These are phyloP conservation scores for Astur gentilis DNA, from an alignment of 2,113 vertebrate species.

Conservation along the genomic window DNA sequence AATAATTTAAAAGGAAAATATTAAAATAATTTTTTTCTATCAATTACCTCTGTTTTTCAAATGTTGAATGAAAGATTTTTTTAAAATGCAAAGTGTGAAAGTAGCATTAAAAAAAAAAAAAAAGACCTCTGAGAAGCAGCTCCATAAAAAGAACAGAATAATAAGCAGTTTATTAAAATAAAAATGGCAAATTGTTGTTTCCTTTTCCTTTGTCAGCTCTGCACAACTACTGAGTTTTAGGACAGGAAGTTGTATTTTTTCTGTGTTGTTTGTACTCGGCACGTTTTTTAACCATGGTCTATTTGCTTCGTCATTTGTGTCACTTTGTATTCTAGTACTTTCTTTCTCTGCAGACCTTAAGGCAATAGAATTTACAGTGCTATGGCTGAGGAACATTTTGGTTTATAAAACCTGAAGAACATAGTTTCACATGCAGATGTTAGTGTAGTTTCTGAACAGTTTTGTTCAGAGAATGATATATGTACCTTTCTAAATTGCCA, in stretches of 20 bases:
- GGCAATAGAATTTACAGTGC: background rate
- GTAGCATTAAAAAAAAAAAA: background rate
- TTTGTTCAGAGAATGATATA: background rate
- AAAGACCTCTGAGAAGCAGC: background rate
- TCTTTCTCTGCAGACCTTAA: background rate
- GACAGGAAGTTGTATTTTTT: background rate
- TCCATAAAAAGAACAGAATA: background rate
- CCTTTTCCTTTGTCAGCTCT: background rate
- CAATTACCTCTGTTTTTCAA: background rate
- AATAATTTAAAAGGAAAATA: background rate
- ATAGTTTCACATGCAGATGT: background rate
- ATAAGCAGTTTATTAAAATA: background rate
- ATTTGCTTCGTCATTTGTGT: background rate
- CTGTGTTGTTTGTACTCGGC: background rate
- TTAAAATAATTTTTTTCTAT: background rate
- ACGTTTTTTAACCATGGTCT: background rate
- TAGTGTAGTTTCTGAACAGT: background rate
- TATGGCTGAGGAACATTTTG: background rate
- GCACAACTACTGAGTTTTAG: background rate
- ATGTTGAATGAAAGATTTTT: background rate
- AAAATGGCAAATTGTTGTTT: background rate
- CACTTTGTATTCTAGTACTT: background rate
- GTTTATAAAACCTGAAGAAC: background rate
- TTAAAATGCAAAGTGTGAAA: background rate
- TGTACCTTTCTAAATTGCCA: background rate